Conservation (phyloP, 1,140 invertebrate genomes). For the Euborellia annulipes region DNA sequence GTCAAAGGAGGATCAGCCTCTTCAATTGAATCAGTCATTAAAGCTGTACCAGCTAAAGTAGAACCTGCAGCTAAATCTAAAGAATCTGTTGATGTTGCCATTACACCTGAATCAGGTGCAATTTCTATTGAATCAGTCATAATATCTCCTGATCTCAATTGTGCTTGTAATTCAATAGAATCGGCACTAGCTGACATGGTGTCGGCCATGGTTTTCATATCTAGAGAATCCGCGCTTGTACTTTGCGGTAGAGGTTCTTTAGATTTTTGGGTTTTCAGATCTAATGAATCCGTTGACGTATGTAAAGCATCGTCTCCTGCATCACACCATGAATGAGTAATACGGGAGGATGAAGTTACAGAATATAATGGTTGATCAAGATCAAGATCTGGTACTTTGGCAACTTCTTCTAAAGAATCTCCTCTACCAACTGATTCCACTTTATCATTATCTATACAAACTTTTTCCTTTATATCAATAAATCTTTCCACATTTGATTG, state of each 20-base stretch:
- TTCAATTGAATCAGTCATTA: constrained; percentile 18
- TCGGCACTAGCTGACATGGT: constrained; percentile 42
- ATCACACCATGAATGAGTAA: constrained; percentile 14
- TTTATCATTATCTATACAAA: constrained; percentile 27
- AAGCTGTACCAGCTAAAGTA: neutral
- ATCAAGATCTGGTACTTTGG: constrained; percentile 31
- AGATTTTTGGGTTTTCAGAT: constrained; percentile 18
- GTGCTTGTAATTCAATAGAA: constrained; percentile 38
- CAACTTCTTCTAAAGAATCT: constrained; percentile 32
- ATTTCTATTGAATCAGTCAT: constrained; percentile 34
- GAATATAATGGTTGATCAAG: constrained; percentile 24
- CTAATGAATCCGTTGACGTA: constrained; percentile 28
- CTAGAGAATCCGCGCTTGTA: constrained; percentile 40
- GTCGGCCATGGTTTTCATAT: constrained; percentile 30
- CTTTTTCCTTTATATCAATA: constrained; percentile 23
- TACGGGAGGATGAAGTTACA: constrained; percentile 8
- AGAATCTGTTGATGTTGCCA: constrained; percentile 44
- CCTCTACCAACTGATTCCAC: constrained; percentile 31
- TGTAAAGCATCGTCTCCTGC: constrained; percentile 22
- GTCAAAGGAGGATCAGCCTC: constrained; percentile 26
- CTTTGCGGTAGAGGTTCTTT: no score
- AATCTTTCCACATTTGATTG: constrained; percentile 51
- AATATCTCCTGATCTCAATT: constrained; percentile 19
- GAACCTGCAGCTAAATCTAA: constrained; percentile 32
- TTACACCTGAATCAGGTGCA: constrained; percentile 29